Conservation (phyloP, 2,888 invertebrate species). For the Dolomedes plantarius region DNA sequence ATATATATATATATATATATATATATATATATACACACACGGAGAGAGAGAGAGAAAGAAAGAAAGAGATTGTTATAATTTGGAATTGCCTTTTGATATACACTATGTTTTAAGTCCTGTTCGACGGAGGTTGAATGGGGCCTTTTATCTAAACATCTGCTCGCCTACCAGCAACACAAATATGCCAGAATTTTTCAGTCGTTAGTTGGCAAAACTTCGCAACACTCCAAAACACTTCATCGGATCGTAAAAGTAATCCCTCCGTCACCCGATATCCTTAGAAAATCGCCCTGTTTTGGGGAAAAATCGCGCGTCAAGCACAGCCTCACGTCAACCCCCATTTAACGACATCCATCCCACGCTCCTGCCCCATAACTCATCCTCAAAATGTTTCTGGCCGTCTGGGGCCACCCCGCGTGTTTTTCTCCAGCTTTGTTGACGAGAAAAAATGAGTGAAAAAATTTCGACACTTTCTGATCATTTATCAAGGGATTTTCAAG, state of each 20-base stretch:
- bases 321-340: background rate
- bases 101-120: too few species aligned
- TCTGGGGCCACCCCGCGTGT: background rate
- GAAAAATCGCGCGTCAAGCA: background rate
- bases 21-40: too few species aligned
- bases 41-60: too few species aligned
- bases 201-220: too few species aligned
- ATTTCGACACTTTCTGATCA: background rate
- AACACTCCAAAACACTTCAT: background rate
- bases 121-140: too few species aligned
- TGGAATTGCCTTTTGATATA: too few species aligned
- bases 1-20: too few species aligned
- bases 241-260: background rate
- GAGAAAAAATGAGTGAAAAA: background rate
- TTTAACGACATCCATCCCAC: background rate
- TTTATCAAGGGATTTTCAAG: conserved; percentile 1
- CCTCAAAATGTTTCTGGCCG: background rate
- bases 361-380: background rate
- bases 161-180: too few species aligned
- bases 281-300: background rate
- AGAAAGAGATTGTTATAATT: too few species aligned
- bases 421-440: background rate
- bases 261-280: background rate
- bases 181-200: too few species aligned
- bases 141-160: too few species aligned